Base-by-base conservation (phyloP, 2,888 invertebrate species). In the Lagria hirta region DNA sequence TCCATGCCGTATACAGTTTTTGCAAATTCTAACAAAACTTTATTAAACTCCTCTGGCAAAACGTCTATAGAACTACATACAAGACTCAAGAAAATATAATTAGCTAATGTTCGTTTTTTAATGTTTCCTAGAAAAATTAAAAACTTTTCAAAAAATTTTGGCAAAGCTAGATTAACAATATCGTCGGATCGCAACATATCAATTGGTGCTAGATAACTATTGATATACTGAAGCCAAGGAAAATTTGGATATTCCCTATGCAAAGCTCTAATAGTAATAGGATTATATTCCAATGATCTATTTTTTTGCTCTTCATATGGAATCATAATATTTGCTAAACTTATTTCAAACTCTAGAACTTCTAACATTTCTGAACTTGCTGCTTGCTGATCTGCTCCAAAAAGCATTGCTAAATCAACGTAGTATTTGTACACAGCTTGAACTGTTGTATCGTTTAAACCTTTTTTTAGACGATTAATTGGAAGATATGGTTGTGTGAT, bases 251-350 rank as follows among this genome's bases (percentile, higher is more conserved):
- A 34, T n/a, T 38, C 32, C 8, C 13, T 33, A 29, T 48, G 48
- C 8, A 48, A 24, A n/a, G 37, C 38, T 8, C 27, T 7, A 12
- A 48, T 35, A 2, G 48, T 48, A 8, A 29, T 32, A 3, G 24
- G 26, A 36, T 48, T 48, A 83, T 82, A 58, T 86, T 34, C 28
- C 13, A 35, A 24, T 1, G 34, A 17, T 1, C 7, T 14, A 28
- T 48, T 48, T 6, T 32, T 37, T 4, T 28, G 4, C 16, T 42
- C 21, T 14, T 43, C 41, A 6, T 18, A 36, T 5, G 46, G 41
- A 16, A 35, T n/a, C 10, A 20, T 17, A 3, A 40, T 22, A 8
- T 38, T 32, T 2, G 48, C 37, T n/a, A 34, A 13, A 10, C 23
- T 33, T 1, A 40, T 48, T 20, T 28, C 6, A 17, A 48, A 48